Evolutionary conservation across 2,888 invertebrate species (phyloP), one percentile per base, ranked within the genome.

Genomic region (Elysia crispata): DNA sequence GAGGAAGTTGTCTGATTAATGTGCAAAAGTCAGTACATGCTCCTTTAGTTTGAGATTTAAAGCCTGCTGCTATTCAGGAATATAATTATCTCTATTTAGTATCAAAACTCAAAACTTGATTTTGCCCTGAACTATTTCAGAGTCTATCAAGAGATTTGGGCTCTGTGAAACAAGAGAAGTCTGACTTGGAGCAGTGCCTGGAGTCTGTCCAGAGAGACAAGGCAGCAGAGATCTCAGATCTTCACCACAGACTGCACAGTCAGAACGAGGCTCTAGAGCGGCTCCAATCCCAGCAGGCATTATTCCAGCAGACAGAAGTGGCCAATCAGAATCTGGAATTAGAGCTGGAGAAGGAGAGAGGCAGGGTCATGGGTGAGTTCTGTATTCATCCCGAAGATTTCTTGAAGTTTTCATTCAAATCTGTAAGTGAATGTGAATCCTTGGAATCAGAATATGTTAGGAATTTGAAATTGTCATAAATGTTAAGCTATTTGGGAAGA

Each of bases 281-380:
- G 23, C 79, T 80, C 62, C 76, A 80, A 25, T 25, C 76, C 25
- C 66, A 70, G 66, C 82, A 82, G 74, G 80, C 80, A 1, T 60
- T 81, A 50, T 81, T 83, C 18, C 84, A 86, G 62, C 85, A 85
- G 33, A 78, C 83, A 5, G 85, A 86, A n/a, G 87, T 88, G 54
- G 82, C 86, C 49, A 90, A 87, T 79, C 87, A 89, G 81, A 85
- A 89, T 49, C 83, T 91, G 60, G 86, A 88, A 28, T 81, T 92
- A 49, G 91, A 92, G 54, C 84, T 92, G 76, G 92, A 92, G 83
- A 91, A 89, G 81, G 92, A 92, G 81, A 89, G 88, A 13, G 79
- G 79, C 20, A 64, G 79, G 41, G 79, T 79, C 18, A 62, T 79
- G 67, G 79, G 79, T 79, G 66, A 50, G 62, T 60, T 18, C 54